Base-by-base conservation (phyloP, 2,113 vertebrate genomes). In the Hystrix brachyura region DNA sequence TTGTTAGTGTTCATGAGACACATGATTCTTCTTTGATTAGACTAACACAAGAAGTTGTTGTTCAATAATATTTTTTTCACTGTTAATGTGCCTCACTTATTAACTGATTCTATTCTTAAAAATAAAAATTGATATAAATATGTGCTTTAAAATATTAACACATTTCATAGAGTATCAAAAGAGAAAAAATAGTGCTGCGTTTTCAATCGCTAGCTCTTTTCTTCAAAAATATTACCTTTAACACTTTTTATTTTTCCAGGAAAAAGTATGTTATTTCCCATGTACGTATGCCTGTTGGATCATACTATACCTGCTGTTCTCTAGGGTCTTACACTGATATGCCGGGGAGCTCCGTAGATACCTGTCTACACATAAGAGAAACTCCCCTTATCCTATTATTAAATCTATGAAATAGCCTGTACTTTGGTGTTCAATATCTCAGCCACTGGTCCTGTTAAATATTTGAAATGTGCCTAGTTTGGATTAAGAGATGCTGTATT, bases 31-130 rank as follows among this genome's bases (percentile, higher is more conserved):
- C 17, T 83, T 48, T 76, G 51, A 59, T 94, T 53, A 84, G 48
- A 46, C 10, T 76, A 64, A 76, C 19, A 29, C 7, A 38, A 65
- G 32, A 55, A 19, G 6, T 67, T 38, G 59, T 65, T 43, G 38
- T 90, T 80, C 80, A 55, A 25, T 43, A 87, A 19, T 79, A 59
- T 46, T 74, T 97, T 91, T 55, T n/a, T 62, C 34, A 86, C 25
- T 71, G 12, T 81, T 72, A 32, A 46, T 21, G 55, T 95, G 72
- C 27, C 69, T 71, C 8, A 48, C 25, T 62, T 71, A 51, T 80
- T 51, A 90, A 80, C 9, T 59, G 25, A 55, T 72, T 87, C 15
- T 89, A 12, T 81, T 82, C 23, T 80, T 78, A 72, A 85, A 88
- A 88, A 62, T 57, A 82, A 95, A 95, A 78, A 60, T 27, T 51